Base-by-base conservation (phyloP, 2,797 vertebrate species). In the Florisuga fusca region DNA sequence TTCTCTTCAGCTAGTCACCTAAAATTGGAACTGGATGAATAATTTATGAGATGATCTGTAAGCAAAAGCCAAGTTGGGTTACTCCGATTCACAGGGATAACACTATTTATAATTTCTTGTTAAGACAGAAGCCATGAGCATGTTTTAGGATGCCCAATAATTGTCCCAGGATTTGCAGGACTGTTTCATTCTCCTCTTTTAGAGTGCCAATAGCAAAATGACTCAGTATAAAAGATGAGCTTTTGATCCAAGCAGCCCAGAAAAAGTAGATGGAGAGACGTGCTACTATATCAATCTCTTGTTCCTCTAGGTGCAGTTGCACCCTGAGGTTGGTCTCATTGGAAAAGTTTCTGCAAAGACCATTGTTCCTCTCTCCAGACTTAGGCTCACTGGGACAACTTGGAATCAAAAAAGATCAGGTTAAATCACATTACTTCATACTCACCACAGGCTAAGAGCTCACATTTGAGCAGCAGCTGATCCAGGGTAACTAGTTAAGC, bases 1-100 rank as follows among this genome's bases (percentile, higher is more conserved):
- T 84, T 88, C 68, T 83, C 57, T 84, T 93, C 75, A 94, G 68
- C 54, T 62, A 89, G 75, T 85, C 64, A 77, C 81, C 29, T 62
- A 87, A 85, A 94, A 87, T 27, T 95, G 84, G 81, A 94, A 83
- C 50, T 58, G 53, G 43, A 50, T 89, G 89, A 94, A 83, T 87
- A 90, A 91, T 87, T 93, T 87, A 95, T 89, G 72, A 89, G 61
- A 82, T 36, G 41, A 85, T 89, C 85, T 90, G 57, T 61, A 89
- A 92, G 84, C 81, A 91, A 72, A 94, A 87, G 48, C 64, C 58
- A 57, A 72, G 34, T 5, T 85, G 72, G 64, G 72, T 87, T 80
- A 83, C 68, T 87, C 74, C 77, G 34, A 68, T 95, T 93, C 90
- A 77, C 1, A 3, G 16, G 26, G 29, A 83, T 91, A 87, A 82